Evolutionary conservation across 2,113 vertebrate genomes (phyloP).

Genomic region (Trogon melanurus): DNA sequence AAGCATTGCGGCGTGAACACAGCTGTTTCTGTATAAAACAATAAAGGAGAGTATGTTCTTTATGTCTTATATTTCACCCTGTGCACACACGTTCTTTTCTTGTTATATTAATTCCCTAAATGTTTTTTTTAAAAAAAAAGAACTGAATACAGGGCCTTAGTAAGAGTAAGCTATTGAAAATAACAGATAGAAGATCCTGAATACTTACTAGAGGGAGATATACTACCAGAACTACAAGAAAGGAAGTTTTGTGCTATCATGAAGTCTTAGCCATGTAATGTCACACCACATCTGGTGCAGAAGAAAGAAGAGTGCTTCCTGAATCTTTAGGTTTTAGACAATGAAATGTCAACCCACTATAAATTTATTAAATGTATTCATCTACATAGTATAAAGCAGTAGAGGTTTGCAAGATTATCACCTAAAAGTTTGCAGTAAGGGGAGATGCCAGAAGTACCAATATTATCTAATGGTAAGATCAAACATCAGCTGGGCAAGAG

Average conservation of each 20-base stretch:
- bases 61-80: not conserved
- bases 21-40: not conserved
- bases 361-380: not conserved
- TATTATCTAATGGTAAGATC: not conserved
- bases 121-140: not conserved
- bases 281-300: fast-evolving
- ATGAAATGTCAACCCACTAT: not conserved
- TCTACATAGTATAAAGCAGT: not conserved
- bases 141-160: not conserved
- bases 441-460: not conserved
- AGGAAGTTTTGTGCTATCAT: not conserved
- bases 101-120: not conserved
- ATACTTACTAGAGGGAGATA: not conserved
- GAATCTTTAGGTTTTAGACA: not conserved
- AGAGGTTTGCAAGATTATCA: not conserved
- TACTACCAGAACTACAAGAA: not conserved
- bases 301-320: not conserved
- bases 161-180: not conserved
- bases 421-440: not conserved
- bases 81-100: not conserved
- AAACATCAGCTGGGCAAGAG: not conserved
- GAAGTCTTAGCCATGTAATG: not conserved
- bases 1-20: not conserved
- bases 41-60: not conserved
- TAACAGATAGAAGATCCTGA: not conserved